Base-by-base conservation (phyloP, 2,888 invertebrate species). In the Polymixis lichenea region DNA sequence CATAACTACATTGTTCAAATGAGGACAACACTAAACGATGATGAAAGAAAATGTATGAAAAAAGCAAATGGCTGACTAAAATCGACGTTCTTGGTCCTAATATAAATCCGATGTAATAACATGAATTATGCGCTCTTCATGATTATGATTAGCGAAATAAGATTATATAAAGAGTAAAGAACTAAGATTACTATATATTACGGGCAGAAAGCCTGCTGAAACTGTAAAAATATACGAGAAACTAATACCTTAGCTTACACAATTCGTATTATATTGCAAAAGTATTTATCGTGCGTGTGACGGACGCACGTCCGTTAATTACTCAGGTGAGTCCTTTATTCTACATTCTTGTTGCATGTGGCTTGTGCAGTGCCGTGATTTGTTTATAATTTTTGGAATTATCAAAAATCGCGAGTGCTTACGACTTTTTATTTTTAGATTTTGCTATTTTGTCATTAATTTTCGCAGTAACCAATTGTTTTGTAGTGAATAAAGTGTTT, bases 111-210 rank as follows among this genome's bases (percentile, higher is more conserved):
- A 97, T 96, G 95, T 97, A 96, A 97, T 96, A 95, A 92, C 94
- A 97, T 97, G 97, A 97, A 95, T 94, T 92, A 97, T 97, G 97
- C 97, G 94, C 96, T 96, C 95, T 97, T 96, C 95, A 97, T 96
- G 95, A 94, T 94, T 90, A 96, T 95, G 96, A 96, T 93, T 96
- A 96, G 96, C 95, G 95, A 96, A 97, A 97, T 96, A 97, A 95
- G 95, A 95, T 92, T 94, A 92, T 90, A 86, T 90, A 92, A 90
- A 91, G 87, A 89, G 86, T 92, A 94, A 94, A 94, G 90, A 93
- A 93, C 88, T 92, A 88, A 92, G 89, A 93, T 90, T 90, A 90
- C 78, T 84, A 80, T 90, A 94, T 96, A 96, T 96, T 96, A 89
- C 86, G 87, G 92, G 93, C 91, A 85, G 82, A 92, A 92, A 92